Conservation (phyloP, 2,888 invertebrate species). For the Drosophila anomalipes region DNA sequence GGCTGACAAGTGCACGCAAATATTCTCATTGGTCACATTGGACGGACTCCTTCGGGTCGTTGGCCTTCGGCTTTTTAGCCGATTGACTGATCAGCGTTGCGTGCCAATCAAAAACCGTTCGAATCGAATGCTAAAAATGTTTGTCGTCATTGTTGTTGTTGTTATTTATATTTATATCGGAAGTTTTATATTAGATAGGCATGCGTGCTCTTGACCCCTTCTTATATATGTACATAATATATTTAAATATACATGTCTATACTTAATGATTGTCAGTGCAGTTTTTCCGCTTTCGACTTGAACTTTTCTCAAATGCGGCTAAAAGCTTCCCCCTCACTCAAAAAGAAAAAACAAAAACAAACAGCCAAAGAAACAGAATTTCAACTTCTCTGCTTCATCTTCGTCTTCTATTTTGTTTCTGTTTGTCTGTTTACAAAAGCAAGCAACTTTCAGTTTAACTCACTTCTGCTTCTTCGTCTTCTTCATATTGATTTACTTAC, state of each 20-base stretch:
- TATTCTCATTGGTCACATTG: not conserved
- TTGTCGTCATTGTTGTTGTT: slow-evolving; percentile 2
- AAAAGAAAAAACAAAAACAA: not conserved
- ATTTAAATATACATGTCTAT: not conserved
- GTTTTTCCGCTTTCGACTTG: not conserved
- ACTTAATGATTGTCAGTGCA: slow-evolving; percentile 5
- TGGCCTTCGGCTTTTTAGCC: not conserved
- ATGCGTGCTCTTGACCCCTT: slow-evolving; percentile 6
- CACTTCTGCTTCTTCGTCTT: not conserved
- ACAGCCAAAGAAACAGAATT: not conserved
- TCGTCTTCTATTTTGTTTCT: not conserved
- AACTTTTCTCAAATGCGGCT: not conserved
- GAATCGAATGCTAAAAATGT: not conserved
- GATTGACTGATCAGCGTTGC: slow-evolving; percentile 2
- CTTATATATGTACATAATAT: not conserved
- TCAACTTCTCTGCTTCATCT: not conserved
- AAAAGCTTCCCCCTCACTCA: not conserved
- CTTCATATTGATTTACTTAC: not conserved
- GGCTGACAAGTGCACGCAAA: not conserved
- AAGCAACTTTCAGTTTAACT: not conserved
- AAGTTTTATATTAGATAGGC: slow-evolving; percentile 66
- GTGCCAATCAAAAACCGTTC: not conserved
- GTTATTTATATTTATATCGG: slow-evolving; percentile 49
- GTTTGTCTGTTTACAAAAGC: not conserved
- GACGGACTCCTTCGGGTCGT: not conserved